Percentiles rank a stretch among this genome's conserved stretches.
phyloP scores from a whole-genome alignment of 2,113 vertebrate species.

The Vulpes vulpes region DNA sequence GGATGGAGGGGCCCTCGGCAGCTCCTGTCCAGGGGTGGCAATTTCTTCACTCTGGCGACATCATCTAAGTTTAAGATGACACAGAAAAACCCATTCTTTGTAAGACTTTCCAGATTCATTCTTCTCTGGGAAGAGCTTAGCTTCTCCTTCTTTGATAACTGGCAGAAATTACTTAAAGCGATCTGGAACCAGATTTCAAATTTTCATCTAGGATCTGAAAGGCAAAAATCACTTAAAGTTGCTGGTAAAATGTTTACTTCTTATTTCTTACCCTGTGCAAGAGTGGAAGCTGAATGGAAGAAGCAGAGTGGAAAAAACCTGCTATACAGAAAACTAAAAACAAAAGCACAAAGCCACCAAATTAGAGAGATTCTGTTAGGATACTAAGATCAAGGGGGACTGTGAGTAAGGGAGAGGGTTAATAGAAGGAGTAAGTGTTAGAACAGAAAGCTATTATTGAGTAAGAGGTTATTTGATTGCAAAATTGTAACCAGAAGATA shows the following conservation, averaged over 20 bases:
- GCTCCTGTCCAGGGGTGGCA: neutral
- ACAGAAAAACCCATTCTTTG: constrained; percentile 73
- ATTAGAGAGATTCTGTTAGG: constrained; percentile 35
- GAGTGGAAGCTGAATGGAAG: neutral
- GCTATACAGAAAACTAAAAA: neutral
- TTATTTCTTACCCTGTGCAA: neutral
- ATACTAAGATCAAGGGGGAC: neutral
- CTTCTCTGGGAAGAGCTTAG: constrained; percentile 88
- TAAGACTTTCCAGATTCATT: constrained; percentile 88
- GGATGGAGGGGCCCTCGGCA: accelerated
- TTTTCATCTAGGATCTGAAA: constrained; percentile 85
- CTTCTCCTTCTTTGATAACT: constrained; percentile 86
- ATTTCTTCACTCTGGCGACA: neutral
- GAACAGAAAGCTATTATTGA: neutral
- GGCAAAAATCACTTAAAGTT: constrained; percentile 16
- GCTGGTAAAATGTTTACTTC: neutral
- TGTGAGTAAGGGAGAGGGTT: neutral
- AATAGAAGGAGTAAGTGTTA: neutral
- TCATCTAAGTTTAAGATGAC: neutral
- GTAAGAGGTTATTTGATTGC: constrained; percentile 48
- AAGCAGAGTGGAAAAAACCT: neutral
- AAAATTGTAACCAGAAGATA: constrained; percentile 57
- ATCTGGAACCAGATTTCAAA: constrained; percentile 89
- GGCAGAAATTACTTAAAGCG: constrained; percentile 88
- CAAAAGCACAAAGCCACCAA: neutral